Conservation (phyloP, 2,888 invertebrate genomes). For the Drosophila dives region DNA sequence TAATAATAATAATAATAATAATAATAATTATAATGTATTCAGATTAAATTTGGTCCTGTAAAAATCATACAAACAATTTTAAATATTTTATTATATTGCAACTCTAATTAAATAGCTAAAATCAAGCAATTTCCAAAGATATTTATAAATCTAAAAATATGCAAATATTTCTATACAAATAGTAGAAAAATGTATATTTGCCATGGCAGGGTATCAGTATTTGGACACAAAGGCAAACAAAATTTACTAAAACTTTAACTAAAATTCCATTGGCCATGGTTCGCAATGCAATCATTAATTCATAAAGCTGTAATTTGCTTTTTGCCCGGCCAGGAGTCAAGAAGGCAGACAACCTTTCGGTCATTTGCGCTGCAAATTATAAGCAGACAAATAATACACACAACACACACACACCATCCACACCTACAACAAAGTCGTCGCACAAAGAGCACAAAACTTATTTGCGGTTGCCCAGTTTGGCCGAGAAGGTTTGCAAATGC, state of each 20-base stretch:
- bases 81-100: no score
- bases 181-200: background rate
- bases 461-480: conserved; percentile 66
- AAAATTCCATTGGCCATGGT: conserved; percentile 35
- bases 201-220: conserved; percentile 3
- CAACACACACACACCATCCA: conserved; percentile 27
- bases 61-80: no score
- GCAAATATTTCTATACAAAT: background rate
- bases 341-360: conserved; percentile 53
- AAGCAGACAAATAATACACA: conserved; percentile 62
- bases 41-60: no score
- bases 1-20: no score
- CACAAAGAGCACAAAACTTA: conserved; percentile 66
- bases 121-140: no score
- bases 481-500: conserved; percentile 52
- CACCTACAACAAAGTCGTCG: conserved; percentile 49
- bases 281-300: conserved; percentile 69
- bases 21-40: no score
- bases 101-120: no score
- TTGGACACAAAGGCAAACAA: conserved; percentile 21
- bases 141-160: background rate
- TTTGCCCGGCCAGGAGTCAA: conserved; percentile 39
- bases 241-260: conserved; percentile 41
- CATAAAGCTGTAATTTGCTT: conserved; percentile 69
- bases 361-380: conserved; percentile 65